These are phyloP conservation scores for Syngnathus floridae DNA, from an alignment of 2,113 vertebrate genomes.

Conservation along the genomic window DNA sequence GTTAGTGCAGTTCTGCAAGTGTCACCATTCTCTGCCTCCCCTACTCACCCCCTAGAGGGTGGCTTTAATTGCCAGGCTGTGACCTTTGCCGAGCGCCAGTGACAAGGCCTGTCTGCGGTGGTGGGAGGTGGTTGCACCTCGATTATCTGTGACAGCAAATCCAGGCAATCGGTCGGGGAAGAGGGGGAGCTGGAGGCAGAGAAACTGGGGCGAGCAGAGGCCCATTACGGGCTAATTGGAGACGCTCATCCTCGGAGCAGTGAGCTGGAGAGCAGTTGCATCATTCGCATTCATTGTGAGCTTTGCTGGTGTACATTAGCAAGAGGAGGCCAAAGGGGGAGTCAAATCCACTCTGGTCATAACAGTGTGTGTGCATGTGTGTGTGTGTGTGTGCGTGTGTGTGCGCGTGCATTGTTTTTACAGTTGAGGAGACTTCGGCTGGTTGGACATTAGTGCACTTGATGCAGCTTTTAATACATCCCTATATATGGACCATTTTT, in stretches of 20 bases:
- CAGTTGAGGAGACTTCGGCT: too few species aligned
- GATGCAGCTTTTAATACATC: too few species aligned
- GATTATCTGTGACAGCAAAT: constrained; percentile 70
- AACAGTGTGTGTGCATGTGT: neutral
- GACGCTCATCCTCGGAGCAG: constrained; percentile 57
- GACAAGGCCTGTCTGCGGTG: constrained; percentile 62
- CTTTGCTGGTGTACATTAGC: neutral
- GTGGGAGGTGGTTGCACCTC: constrained; percentile 58
- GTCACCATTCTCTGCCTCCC: constrained; percentile 21
- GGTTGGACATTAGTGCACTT: too few species aligned
- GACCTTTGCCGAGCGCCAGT: constrained; percentile 65
- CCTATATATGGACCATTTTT: too few species aligned
- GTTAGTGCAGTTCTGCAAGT: constrained; percentile 47
- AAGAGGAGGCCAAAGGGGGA: constrained; percentile 1
- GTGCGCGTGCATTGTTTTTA: constrained; percentile 1
- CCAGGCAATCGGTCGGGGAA: constrained; percentile 11
- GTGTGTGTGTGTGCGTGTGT: neutral
- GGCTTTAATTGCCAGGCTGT: constrained; percentile 69
- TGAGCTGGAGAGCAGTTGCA: constrained; percentile 43
- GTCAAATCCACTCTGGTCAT: constrained; percentile 3
- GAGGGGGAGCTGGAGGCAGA: constrained; percentile 1
- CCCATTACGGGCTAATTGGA: constrained; percentile 66
- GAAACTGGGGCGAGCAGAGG: constrained; percentile 23
- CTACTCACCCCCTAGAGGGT: constrained; percentile 38
- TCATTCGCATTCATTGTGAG: constrained; percentile 26